These are phyloP conservation scores for Acheta domesticus DNA, from an alignment of 2,888 invertebrate genomes.

Conservation along the genomic window DNA sequence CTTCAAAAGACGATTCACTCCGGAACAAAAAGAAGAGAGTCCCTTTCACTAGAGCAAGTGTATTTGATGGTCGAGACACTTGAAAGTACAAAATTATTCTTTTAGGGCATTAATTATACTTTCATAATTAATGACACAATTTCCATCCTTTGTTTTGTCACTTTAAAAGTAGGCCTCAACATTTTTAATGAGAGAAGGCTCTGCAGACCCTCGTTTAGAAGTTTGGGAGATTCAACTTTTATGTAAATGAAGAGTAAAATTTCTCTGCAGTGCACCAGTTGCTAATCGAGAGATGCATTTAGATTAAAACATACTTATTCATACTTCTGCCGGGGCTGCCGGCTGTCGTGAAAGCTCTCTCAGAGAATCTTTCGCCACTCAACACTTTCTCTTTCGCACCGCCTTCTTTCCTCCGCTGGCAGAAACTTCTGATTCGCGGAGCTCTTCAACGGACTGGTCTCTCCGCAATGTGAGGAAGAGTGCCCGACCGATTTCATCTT, in stretches of 20 bases:
- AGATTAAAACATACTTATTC: neutral
- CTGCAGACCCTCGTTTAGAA: neutral
- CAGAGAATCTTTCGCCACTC: too few relatives aligned
- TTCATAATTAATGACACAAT: slow-evolving; percentile 1
- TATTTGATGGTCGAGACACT: neutral
- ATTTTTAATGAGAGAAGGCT: slow-evolving; percentile 3
- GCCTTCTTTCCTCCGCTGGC: too few relatives aligned
- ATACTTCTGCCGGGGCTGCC: neutral
- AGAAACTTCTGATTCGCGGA: too few relatives aligned
- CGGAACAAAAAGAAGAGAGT: neutral
- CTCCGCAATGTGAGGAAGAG: too few relatives aligned
- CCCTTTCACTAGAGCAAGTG: slow-evolving; percentile 18
- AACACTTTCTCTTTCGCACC: too few relatives aligned
- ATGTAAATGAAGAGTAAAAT: slow-evolving; percentile 11
- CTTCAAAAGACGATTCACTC: slow-evolving; percentile 10
- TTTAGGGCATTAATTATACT: neutral
- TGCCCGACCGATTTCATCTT: too few relatives aligned
- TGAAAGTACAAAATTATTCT: slow-evolving; percentile 1
- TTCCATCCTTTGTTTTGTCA: slow-evolving; percentile 10
- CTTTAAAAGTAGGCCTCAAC: slow-evolving; percentile 2
- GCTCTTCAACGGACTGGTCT: too few relatives aligned
- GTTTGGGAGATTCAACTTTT: slow-evolving; percentile 7
- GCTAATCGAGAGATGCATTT: slow-evolving; percentile 18
- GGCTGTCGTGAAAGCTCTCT: too few relatives aligned
- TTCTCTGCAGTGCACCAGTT: neutral